Conservation (phyloP, 2,888 invertebrate species). For the Chironomus riparius region DNA sequence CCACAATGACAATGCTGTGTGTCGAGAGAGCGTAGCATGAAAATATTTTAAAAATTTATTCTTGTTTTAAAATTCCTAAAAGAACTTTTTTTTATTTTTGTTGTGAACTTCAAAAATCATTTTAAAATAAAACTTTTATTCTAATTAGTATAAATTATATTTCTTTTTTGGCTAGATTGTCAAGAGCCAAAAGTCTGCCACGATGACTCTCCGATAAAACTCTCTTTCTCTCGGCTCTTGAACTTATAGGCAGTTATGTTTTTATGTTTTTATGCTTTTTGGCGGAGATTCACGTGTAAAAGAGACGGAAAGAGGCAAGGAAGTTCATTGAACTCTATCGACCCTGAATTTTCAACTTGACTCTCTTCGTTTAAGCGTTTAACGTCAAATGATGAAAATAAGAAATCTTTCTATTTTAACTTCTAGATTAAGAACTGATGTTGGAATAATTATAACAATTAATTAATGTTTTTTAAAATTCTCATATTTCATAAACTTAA, state of each 20-base stretch:
- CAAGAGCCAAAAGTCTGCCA: too few species aligned
- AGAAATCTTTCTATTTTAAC: background rate
- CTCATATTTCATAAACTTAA: too few species aligned
- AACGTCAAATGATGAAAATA: background rate
- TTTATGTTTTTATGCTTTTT: constrained; percentile 9
- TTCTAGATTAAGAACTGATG: too few species aligned
- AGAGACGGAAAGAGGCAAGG: constrained; percentile 7
- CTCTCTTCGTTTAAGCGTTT: background rate
- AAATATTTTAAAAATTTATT: background rate
- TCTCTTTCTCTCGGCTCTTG: background rate
- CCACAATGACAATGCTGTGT: background rate
- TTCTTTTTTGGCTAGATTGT: background rate
- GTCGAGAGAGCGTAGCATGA: background rate
- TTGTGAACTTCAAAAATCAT: background rate
- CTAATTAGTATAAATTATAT: too few species aligned
- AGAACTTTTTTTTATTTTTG: background rate
- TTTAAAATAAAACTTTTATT: too few species aligned
- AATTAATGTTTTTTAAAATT: too few species aligned
- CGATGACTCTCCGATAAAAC: background rate
- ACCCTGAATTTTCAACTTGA: constrained; percentile 16
- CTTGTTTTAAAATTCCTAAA: background rate
- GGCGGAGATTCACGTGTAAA: constrained; percentile 14
- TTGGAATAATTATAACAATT: too few species aligned
- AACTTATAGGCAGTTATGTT: background rate
- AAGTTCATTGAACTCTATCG: constrained; percentile 23